These are phyloP conservation scores for Armadillidium nasatum DNA, from an alignment of 1,140 invertebrate species.

Conservation along the genomic window DNA sequence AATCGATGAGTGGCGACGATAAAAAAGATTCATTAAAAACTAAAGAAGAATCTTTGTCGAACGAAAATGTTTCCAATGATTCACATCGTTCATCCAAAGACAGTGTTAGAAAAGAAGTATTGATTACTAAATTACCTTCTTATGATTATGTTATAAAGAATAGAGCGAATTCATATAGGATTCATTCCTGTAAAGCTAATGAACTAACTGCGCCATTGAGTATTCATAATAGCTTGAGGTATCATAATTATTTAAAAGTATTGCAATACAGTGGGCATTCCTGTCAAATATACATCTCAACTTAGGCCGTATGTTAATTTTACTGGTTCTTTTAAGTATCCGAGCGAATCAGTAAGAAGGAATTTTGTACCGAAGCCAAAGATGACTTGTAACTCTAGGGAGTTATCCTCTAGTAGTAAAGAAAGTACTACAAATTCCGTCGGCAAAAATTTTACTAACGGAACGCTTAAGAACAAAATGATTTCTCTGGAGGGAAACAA, in stretches of 20 bases:
- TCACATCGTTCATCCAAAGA: not conserved
- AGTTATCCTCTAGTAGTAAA: not conserved
- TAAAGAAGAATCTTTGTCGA: not conserved
- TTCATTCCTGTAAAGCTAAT: too few relatives aligned
- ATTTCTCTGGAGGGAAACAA: not conserved
- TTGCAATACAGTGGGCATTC: not conserved
- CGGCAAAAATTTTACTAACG: not conserved
- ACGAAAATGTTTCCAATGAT: not conserved
- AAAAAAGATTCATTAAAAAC: not conserved
- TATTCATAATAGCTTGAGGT: not conserved
- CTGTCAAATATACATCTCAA: not conserved
- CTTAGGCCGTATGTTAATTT: not conserved
- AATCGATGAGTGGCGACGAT: not conserved
- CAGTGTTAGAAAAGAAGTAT: too few relatives aligned
- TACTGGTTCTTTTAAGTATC: not conserved
- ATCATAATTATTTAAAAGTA: not conserved
- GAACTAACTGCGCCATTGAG: not conserved
- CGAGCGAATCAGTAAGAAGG: not conserved
- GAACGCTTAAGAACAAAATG: not conserved
- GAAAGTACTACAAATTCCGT: not conserved
- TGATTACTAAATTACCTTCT: too few relatives aligned
- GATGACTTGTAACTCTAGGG: not conserved
- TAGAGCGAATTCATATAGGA: too few relatives aligned
- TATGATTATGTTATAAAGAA: too few relatives aligned
- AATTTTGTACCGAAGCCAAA: not conserved